Evolutionary conservation across 2,888 invertebrate species (phyloP).

Genomic region (Drosophila koepferae): DNA sequence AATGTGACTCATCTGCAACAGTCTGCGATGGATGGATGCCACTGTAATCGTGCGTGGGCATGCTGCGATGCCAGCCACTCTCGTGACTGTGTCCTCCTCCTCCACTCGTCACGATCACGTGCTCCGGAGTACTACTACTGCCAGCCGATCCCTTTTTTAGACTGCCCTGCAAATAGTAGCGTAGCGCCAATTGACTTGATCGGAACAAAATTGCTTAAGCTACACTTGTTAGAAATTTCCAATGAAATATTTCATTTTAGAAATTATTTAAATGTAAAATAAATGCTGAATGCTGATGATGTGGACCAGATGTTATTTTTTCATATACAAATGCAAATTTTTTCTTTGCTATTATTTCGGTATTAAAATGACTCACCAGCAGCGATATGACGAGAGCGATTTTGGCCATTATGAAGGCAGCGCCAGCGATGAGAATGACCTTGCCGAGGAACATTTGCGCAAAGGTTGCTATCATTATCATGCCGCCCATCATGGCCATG

Average conservation of each 20-base stretch:
- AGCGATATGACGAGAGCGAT: constrained; percentile 88
- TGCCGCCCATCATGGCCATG: constrained; percentile 87
- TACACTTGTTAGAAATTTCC: not conserved
- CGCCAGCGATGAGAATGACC: constrained; percentile 89
- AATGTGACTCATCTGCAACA: constrained; percentile 22
- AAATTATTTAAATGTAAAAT: no score
- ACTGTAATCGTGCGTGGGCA: constrained; percentile 60
- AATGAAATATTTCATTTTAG: no score
- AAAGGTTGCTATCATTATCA: constrained; percentile 88
- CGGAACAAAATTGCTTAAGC: not conserved
- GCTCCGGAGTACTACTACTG: constrained; percentile 84
- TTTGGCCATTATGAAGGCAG: constrained; percentile 89
- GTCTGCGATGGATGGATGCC: not conserved
- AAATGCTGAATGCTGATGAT: no score
- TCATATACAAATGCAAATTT: not conserved
- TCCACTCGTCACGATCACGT: constrained; percentile 86
- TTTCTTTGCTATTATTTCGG: not conserved
- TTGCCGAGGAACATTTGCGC: constrained; percentile 89
- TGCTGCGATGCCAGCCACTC: constrained; percentile 85
- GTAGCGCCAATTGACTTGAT: constrained; percentile 46
- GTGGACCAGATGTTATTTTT: no score
- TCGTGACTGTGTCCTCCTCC: constrained; percentile 78
- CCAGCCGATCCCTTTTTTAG: constrained; percentile 87
- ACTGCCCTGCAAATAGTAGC: constrained; percentile 85
- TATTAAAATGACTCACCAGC: constrained; percentile 84